phyloP scores from a whole-genome alignment of 1,140 invertebrate genomes.

The Coboldia fuscipes region DNA sequence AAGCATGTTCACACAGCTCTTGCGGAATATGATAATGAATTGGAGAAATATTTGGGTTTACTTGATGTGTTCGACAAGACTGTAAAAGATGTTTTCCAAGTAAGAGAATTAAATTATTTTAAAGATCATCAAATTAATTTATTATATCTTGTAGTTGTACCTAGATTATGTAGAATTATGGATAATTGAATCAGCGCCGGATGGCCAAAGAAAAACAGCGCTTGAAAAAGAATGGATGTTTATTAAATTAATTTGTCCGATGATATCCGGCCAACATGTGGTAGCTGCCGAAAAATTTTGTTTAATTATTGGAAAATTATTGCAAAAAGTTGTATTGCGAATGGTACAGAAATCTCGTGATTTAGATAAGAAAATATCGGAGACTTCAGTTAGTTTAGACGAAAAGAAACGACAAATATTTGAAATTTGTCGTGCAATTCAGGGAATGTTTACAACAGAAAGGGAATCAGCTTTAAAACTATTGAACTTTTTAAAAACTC shows the following conservation, averaged over 20 bases:
- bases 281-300: slow-evolving; percentile 42
- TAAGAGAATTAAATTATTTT: slow-evolving; percentile 8
- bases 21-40: slow-evolving; percentile 25
- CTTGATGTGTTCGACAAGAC: slow-evolving; percentile 55
- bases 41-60: slow-evolving; percentile 29
- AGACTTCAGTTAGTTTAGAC: slow-evolving; percentile 9
- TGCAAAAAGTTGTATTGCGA: slow-evolving; percentile 13
- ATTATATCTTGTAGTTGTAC: slow-evolving; percentile 31
- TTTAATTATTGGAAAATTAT: slow-evolving; percentile 14
- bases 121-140: slow-evolving; percentile 3
- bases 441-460: slow-evolving; percentile 52
- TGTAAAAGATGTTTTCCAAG: slow-evolving; percentile 46
- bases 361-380: slow-evolving; percentile 13
- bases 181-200: slow-evolving; percentile 42
- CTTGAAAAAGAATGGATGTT: slow-evolving; percentile 68
- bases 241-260: slow-evolving; percentile 40
- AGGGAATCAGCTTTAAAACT: slow-evolving; percentile 60
- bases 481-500: slow-evolving; percentile 52
- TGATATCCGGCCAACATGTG: slow-evolving; percentile 43
- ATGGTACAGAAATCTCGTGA: slow-evolving; percentile 13
- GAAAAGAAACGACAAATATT: slow-evolving; percentile 25
- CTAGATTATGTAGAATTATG: slow-evolving; percentile 51
- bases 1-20: slow-evolving; percentile 44
- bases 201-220: slow-evolving; percentile 47
- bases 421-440: slow-evolving; percentile 50